Evolutionary conservation across 2,113 vertebrate species (phyloP), one percentile per base, ranked within the genome.

Genomic region (Ariopsis seemanni): DNA sequence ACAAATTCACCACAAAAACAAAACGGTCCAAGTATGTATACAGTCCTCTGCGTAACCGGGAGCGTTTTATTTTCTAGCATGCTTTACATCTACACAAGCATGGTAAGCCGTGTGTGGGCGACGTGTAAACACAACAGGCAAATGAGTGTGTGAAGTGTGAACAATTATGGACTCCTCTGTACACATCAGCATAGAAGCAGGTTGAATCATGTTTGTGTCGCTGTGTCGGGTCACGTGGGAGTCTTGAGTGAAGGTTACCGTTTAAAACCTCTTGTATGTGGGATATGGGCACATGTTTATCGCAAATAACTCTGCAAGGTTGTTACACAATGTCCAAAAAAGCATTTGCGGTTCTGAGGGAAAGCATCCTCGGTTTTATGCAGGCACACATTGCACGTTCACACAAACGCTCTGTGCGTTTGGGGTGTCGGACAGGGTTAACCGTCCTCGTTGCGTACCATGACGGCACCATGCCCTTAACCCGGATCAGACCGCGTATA

Each of bases 391-490:
- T 86, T 86, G 83, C 81, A 42, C 42, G 4, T 58, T 80, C 60
- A 15, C 1, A 30, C 30, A 30, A 30, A 30, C 25, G n/a, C 30
- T 74, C 53, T 85, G 77, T 85, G 30, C 77, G 52, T 85, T 11
- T 82, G 60, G 50, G 34, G 48, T 53, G 55, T 57, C 60, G 67
- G 72, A 88, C 34, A 9, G 67, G 25, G 83, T 82, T 67, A 85
- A 89, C 27, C 18, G 18, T 74, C 62, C 75, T 53, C 42, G 74
- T 75, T 67, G 1, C 30, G 30, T 30, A 82, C 89, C 88, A 88
- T 87, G 91, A 90, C 83, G 12, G 84, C 55, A 55, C 81, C 86
- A 50, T 69, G 84, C 81, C 63, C 85, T 89, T 90, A 87, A 90
- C 89, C 87, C 90, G 75, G 89, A 92, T 86, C 90, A 86, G 75